Evolutionary conservation across 2,888 invertebrate species (phyloP), one percentile per base, ranked within the genome.

Genomic region (Euzophera pinguis): DNA sequence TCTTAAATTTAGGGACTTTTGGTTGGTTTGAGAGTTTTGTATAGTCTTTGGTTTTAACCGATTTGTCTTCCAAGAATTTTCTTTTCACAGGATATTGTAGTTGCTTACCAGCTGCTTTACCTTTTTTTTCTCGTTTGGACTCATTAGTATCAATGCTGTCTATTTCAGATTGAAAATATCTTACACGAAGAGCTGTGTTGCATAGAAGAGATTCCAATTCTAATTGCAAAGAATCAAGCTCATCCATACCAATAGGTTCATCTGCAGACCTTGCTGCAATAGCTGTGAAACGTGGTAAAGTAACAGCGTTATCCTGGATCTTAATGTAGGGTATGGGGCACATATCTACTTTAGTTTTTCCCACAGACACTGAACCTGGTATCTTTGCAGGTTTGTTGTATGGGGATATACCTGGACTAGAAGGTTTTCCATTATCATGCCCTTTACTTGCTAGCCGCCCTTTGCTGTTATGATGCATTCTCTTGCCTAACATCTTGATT

Each of bases 161-260:
- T 55, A 94, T 93, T 84, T 96, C 95, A 1, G 93, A 91, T 65
- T 94, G 94, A n/a, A 98, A 91, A 55, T 94, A 93, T 62, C 96
- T 91, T 62, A 94, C 92, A 53, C 98, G 91, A 12, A 97, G 92
- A 0, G 96, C 96, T 50, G 95, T 95, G 49, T 95, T 95, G 0
- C 96, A 95, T 17, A 98, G 90, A 48, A 98, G 86, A 16, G 94
- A 94, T 81, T 98, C 98, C 49, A 98, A 82, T 76, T 98, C 98
- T 49, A 95, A 84, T 77, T 98, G 98, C 8, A 98, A 85, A 1
- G 93, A 92, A 76, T 98, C 97, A 47, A 98, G 86, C 73, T 98
- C 98, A 66, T 98, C 98, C 91, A 97, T 95, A 13, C 94, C 94
- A 56, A 98, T 93, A 3, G 93, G 93, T 69, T 96, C 96, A 54